Conservation (phyloP, 2,113 vertebrate genomes). For the Progne subis region DNA sequence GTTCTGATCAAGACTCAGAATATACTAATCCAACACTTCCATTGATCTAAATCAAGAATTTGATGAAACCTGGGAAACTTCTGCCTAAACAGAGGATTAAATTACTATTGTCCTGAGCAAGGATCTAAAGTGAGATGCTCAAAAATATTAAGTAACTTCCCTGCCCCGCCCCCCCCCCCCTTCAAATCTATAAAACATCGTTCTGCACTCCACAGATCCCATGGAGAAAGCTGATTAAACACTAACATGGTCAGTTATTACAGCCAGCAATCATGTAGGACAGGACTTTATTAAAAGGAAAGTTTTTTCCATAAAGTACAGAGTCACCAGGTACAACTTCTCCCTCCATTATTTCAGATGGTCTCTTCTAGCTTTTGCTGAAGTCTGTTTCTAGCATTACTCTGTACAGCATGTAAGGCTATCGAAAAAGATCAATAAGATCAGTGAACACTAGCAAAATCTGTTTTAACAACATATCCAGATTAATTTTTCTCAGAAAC, state of each 20-base stretch:
- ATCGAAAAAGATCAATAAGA: constrained; percentile 30
- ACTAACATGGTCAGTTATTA: not conserved
- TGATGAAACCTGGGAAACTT: not conserved
- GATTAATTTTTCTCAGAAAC: constrained; percentile 20
- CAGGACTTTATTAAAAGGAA: not conserved
- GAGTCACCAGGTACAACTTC: not conserved
- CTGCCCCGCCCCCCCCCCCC: rapidly evolving
- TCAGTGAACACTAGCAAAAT: constrained; percentile 10
- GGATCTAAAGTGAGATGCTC: not conserved
- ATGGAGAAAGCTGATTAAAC: not conserved
- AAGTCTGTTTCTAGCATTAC: not conserved
- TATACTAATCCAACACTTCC: not conserved
- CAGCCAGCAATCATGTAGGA: not conserved
- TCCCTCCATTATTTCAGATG: not conserved
- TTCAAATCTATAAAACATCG: not conserved
- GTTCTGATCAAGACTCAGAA: not conserved
- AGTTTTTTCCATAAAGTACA: not conserved
- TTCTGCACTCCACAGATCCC: not conserved
- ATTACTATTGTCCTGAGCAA: not conserved
- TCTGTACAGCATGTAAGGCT: not conserved
- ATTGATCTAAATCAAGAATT: not conserved
- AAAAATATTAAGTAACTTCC: not conserved
- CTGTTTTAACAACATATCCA: constrained; percentile 31
- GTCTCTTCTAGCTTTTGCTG: not conserved
- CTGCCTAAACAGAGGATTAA: not conserved